Evolutionary conservation across 2,113 vertebrate species (phyloP).

Genomic region (Pedionomus torquatus): DNA sequence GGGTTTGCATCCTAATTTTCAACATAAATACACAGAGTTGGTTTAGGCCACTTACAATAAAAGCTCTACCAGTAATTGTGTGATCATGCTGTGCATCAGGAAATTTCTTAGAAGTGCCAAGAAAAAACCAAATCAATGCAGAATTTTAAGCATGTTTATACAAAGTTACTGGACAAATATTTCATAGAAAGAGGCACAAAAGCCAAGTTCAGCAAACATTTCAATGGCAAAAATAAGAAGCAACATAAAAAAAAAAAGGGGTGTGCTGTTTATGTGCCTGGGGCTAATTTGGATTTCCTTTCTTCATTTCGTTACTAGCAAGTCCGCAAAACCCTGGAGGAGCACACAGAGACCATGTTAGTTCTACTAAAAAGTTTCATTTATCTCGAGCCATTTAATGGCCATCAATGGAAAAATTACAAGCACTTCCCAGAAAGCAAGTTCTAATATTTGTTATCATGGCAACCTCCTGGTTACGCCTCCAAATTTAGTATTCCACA

Average conservation of each 20-base stretch:
- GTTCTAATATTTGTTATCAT: slow-evolving; percentile 56
- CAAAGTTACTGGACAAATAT: neutral
- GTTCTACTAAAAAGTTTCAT: neutral
- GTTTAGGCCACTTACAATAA: slow-evolving; percentile 14
- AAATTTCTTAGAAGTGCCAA: slow-evolving; percentile 14
- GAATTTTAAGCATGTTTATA: slow-evolving; percentile 32
- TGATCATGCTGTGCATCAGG: slow-evolving; percentile 28
- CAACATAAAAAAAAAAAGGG: neutral
- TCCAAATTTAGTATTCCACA: slow-evolving; percentile 63
- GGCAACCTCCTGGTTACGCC: slow-evolving; percentile 47
- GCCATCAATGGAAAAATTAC: slow-evolving; percentile 40
- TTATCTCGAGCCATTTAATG: slow-evolving; percentile 44
- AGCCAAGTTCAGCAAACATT: slow-evolving; percentile 16
- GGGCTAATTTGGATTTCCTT: neutral
- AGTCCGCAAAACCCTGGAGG: neutral
- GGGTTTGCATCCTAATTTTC: slow-evolving; percentile 18
- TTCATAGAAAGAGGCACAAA: slow-evolving; percentile 12
- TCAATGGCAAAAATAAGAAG: neutral
- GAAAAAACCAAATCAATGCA: neutral
- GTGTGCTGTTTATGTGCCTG: neutral
- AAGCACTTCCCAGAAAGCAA: slow-evolving; percentile 53
- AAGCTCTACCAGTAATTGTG: slow-evolving; percentile 13
- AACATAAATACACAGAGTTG: slow-evolving; percentile 3
- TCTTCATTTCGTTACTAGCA: neutral
- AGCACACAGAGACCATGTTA: neutral